Conservation (phyloP, 2,888 invertebrate species). For the Danaus chrysippus region DNA sequence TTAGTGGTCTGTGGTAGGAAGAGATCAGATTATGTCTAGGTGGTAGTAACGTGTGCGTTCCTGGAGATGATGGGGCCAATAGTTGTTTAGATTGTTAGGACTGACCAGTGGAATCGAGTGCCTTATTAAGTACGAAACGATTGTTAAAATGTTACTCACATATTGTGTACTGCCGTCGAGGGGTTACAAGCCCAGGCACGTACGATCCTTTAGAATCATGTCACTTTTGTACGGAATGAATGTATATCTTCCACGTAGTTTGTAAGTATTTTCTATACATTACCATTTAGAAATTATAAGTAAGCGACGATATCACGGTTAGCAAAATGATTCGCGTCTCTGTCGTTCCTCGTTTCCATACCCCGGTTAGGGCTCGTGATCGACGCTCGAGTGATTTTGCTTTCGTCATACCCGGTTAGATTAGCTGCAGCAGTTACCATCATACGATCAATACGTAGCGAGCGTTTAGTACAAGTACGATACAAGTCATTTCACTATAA, state of each 20-base stretch:
- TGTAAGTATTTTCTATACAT: slow-evolving; percentile 71
- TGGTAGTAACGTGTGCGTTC: slow-evolving; percentile 53
- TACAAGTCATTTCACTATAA: slow-evolving; percentile 71
- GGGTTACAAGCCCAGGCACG: slow-evolving; percentile 25
- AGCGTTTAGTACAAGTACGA: slow-evolving; percentile 68
- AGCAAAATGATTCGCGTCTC: slow-evolving; percentile 26
- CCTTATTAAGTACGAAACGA: slow-evolving; percentile 49
- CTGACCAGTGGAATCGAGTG: slow-evolving; percentile 52
- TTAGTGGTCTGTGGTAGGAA: slow-evolving; percentile 51
- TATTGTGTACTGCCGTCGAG: slow-evolving; percentile 57
- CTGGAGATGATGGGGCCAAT: slow-evolving; percentile 63
- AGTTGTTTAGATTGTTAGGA: slow-evolving; percentile 42
- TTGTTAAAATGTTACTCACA: slow-evolving; percentile 45
- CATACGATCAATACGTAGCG: slow-evolving; percentile 74
- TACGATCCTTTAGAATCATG: slow-evolving; percentile 47
- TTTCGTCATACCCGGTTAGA: slow-evolving; percentile 52
- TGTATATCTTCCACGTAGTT: slow-evolving; percentile 70
- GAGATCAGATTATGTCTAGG: slow-evolving; percentile 43
- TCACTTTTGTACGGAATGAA: slow-evolving; percentile 51
- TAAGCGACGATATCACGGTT: slow-evolving; percentile 49
- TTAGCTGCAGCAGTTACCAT: slow-evolving; percentile 74
- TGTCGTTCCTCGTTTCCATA: slow-evolving; percentile 14
- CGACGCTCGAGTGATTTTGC: slow-evolving; percentile 47
- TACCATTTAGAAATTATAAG: slow-evolving; percentile 75
- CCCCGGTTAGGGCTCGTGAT: slow-evolving; percentile 29